Evolutionary conservation across 2,888 invertebrate species (phyloP).

Genomic region (Thumatha senex): DNA sequence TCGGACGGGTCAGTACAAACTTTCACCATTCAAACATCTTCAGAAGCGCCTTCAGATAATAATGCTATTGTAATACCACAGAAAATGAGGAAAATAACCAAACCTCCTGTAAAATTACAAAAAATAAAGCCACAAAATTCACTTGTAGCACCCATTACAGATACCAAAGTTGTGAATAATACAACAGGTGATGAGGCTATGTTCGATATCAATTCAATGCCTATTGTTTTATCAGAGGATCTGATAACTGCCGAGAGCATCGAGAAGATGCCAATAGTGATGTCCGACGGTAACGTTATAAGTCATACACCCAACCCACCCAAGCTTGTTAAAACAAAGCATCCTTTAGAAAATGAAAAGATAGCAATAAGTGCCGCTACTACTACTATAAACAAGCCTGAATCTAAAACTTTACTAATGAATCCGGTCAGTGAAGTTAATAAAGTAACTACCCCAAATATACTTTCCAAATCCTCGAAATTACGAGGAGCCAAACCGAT

Average conservation of each 20-base stretch:
- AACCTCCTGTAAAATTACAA: conserved; percentile 61
- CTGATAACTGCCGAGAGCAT: conserved; percentile 86
- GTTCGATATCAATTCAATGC: conserved; percentile 90
- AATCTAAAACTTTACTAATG: conserved; percentile 69
- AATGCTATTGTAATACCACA: conserved; percentile 72
- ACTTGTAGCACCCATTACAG: conserved; percentile 48
- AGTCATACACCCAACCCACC: conserved; percentile 56
- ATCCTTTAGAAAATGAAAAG: conserved; percentile 59
- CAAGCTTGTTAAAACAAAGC: conserved; percentile 63
- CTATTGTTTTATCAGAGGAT: conserved; percentile 89
- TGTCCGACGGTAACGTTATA: conserved; percentile 73
- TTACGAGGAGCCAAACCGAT: conserved; percentile 73
- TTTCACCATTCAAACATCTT: conserved; percentile 69
- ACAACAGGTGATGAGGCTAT: conserved; percentile 67
- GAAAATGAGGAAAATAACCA: conserved; percentile 64
- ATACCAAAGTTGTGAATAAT: conserved; percentile 49
- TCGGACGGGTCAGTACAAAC: conserved; percentile 71
- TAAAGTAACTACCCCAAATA: conserved; percentile 74
- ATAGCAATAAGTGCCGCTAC: conserved; percentile 36
- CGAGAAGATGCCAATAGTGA: conserved; percentile 87
- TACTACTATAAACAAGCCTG: conserved; percentile 54
- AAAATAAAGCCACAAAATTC: conserved; percentile 64
- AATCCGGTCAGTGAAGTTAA: conserved; percentile 60
- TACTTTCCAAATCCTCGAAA: conserved; percentile 76
- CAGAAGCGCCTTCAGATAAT: conserved; percentile 58